Base-by-base conservation (phyloP, 2,888 invertebrate genomes). In the Xanthia icteritia region DNA sequence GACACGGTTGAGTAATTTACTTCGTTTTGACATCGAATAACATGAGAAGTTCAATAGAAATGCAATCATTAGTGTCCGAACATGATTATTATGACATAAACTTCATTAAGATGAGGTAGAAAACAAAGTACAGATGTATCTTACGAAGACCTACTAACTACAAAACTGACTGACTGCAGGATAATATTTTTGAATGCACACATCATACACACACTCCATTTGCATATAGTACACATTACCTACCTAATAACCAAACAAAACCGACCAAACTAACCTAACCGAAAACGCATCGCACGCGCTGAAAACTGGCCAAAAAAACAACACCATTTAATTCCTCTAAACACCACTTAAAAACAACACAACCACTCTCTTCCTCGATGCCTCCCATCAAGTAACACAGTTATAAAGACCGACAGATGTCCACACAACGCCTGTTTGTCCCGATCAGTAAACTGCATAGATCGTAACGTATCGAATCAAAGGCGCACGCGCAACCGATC, bases 391-490 rank as follows among this genome's bases (percentile, higher is more conserved):
- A 64, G 73, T 42, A 66, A 67, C 64, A 63, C 73, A 79, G 76
- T 78, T 79, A 73, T 86, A 86, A 86, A 77, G 77, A 39, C 73
- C 65, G 79, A 70, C 86, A 90, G 88, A 90, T 89, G 90, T 87
- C 80, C 81, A 84, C 83, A 88, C 88, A 90, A 88, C 70, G 54
- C 48, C 63, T 77, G 82, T 77, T 85, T 91, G 90, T 91, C 85
- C 73, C 6, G 76, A 76, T 76, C 77, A 81, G 76, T 88, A 86
- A 90, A 88, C 89, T 86, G 81, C 82, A 84, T 83, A 77, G 87
- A 78, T 91, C 89, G 89, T 90, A 87, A 88, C 81, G 85, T 82
- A 83, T 83, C 74, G 82, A 81, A 85, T 88, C 88, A 83, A 88
- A 83, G 83, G 82, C 83, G 82, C 86, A 51, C 70, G 89, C 90